Evolutionary conservation across 2,797 vertebrate genomes (phyloP).

Genomic region (Myripristis jacobus): DNA sequence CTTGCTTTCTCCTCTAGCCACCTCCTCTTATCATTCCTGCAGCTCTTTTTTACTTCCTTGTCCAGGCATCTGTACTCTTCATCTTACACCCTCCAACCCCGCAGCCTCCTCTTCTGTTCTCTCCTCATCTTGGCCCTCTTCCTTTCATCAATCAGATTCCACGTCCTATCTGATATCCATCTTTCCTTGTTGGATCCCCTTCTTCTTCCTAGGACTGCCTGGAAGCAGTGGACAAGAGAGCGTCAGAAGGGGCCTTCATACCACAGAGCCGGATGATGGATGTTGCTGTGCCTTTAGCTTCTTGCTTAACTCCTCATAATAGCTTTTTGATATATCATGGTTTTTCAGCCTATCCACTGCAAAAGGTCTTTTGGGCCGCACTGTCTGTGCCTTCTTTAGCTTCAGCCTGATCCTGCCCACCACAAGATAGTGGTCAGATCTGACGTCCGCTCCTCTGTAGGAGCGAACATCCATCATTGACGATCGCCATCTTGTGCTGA

Average conservation of each 20-base stretch:
- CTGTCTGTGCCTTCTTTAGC: neutral
- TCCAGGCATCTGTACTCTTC: neutral
- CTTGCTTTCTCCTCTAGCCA: neutral
- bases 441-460: neutral
- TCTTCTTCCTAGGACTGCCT: neutral
- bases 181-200: neutral
- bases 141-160: neutral
- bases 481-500: neutral
- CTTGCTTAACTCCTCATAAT: neutral
- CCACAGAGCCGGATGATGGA: neutral
- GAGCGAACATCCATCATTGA: slow-evolving; percentile 11
- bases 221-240: neutral
- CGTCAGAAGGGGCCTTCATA: too few species aligned
- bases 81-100: too few species aligned
- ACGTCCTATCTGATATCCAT: neutral
- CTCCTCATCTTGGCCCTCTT: neutral
- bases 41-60: neutral
- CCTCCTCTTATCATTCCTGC: neutral
- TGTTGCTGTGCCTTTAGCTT: neutral
- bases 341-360: slow-evolving; percentile 4
- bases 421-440: neutral
- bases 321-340: neutral
- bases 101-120: neutral
- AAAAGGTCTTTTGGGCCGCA: neutral
- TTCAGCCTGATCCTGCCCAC: neutral